Conservation (phyloP, 2,113 vertebrate genomes). For the Nesoenas mayeri region DNA sequence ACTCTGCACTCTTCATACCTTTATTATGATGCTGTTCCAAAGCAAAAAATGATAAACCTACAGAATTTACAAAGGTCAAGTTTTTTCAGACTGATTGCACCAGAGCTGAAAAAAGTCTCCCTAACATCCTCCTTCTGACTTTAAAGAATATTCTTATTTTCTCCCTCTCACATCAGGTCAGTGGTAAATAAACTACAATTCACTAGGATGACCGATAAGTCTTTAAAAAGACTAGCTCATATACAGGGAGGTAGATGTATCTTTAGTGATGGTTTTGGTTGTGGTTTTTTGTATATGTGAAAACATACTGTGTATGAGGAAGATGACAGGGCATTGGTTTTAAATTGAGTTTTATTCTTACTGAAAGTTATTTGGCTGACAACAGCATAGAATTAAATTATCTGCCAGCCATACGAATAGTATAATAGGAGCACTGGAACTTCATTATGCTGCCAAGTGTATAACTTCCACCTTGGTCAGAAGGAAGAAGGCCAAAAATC, state of each 20-base stretch:
- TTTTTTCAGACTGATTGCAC: background rate
- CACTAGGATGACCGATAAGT: background rate
- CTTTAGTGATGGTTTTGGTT: background rate
- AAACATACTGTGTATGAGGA: background rate
- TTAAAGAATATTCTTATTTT: background rate
- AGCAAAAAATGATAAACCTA: background rate
- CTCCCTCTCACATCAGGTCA: background rate
- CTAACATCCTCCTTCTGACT: background rate
- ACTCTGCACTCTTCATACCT: background rate
- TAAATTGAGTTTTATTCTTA: background rate
- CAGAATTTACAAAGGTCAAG: fast-evolving
- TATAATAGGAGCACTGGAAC: background rate
- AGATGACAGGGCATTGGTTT: background rate
- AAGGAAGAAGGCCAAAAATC: background rate
- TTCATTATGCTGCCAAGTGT: background rate
- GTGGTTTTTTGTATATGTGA: background rate
- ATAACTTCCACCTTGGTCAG: background rate
- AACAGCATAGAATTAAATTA: background rate
- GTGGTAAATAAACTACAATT: background rate
- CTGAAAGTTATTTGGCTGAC: background rate
- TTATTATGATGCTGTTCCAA: background rate
- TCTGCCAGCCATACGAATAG: background rate
- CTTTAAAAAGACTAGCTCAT: background rate
- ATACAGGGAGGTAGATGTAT: background rate
- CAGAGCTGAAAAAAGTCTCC: background rate